Evolutionary conservation across 2,797 vertebrate genomes (phyloP), one percentile per base, ranked within the genome.

Genomic region (Hoplostethus mediterraneus): DNA sequence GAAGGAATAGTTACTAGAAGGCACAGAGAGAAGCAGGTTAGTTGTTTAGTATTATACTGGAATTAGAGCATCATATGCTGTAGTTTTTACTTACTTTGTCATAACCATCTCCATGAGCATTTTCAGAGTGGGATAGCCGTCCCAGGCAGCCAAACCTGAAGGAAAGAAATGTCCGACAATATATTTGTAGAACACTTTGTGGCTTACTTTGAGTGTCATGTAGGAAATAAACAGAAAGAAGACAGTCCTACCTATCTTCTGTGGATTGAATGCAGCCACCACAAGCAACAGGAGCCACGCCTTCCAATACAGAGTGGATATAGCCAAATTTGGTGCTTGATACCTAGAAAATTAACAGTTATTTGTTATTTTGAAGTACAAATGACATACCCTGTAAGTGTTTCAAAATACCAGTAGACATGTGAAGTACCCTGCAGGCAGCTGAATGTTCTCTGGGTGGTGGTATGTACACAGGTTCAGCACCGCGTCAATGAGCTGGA

Each of bases 21-120:
- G 31, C 30, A 54, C 0, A 62, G 2, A 57, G 47, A 57, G 8
- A 59, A 3, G 6, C 0, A n/a, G 0, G 16, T 79, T 63, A 76
- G 14, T 28, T n/a, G 6, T 44, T 49, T 1, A 31, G 10, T 2
- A 13, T 60, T 17, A 47, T 67, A 17, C 45, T 25, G 7, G 40
- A 63, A 13, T 13, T 0, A 4, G 16, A 54, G 12, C 0, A 65
- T 2, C 44, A 0, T 9, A 30, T 16, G 47, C 16, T 3, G 47
- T 3, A 51, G n/a, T 10, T 1, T 33, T 55, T 8, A 66, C 94
- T 61, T 83, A 99, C 98, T 99, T 99, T 56, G 98, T 99, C 98
- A 99, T 99, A 73, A 97, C 98, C 98, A 99, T 99, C 88, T 99
- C 98, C 98, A 99, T 99, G n/a, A 99, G 97, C 98, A 99, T 99